These are phyloP conservation scores for Drosophila koepferae DNA, from an alignment of 2,888 invertebrate genomes.

Conservation along the genomic window DNA sequence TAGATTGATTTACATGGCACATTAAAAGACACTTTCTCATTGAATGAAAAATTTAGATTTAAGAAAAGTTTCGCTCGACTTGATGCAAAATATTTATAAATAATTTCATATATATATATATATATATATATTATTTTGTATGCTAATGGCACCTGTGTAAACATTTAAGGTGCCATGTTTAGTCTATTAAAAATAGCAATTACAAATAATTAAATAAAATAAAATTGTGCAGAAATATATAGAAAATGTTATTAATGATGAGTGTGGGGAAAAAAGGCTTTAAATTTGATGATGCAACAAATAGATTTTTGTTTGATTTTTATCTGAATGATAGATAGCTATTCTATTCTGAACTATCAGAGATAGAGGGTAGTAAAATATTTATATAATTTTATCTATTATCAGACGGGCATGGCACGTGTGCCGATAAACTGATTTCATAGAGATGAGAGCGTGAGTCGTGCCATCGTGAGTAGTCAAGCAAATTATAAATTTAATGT, in stretches of 20 bases:
- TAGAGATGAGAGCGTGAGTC: conserved; percentile 1
- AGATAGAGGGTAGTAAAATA: neutral
- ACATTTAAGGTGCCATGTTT: conserved; percentile 30
- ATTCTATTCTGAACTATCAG: neutral
- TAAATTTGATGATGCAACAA: neutral
- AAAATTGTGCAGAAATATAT: conserved; percentile 6
- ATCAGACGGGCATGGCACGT: neutral
- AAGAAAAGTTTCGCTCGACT: conserved; percentile 6
- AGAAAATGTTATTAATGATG: neutral
- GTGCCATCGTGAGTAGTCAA: neutral
- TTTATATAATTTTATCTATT: conserved; percentile 5
- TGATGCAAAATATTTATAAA: conserved; percentile 21
- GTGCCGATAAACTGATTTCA: neutral
- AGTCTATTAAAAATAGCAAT: conserved; percentile 21
- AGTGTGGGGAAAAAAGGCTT: neutral
- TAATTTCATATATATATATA: conserved; percentile 2
- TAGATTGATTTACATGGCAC: conserved; percentile 32
- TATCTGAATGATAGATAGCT: conserved; percentile 1
- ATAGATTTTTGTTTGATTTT: neutral
- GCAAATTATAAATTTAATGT: too few relatives aligned
- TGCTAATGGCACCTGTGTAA: conserved; percentile 41
- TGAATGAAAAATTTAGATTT: conserved; percentile 9
- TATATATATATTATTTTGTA: conserved; percentile 6
- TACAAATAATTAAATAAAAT: conserved; percentile 1
- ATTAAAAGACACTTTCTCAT: conserved; percentile 29